phyloP scores from a whole-genome alignment of 2,113 vertebrate species.

The Oreotrochilus melanogaster region DNA sequence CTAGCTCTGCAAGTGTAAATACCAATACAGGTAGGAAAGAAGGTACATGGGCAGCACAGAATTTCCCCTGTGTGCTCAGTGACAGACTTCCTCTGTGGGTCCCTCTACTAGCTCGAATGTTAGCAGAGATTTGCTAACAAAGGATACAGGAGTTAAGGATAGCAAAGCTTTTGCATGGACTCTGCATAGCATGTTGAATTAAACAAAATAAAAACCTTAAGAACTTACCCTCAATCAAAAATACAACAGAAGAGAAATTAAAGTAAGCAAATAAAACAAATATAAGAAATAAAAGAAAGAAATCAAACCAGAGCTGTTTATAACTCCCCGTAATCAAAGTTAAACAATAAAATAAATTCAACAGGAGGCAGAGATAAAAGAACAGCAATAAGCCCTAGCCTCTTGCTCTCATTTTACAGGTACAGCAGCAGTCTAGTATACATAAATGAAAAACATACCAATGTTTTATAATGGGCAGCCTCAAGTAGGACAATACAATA shows the following conservation, averaged over 20 bases:
- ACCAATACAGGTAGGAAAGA: background rate
- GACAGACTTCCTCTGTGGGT: background rate
- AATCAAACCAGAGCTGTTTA: background rate
- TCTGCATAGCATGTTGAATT: background rate
- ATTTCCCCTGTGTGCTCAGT: background rate
- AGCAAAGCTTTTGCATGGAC: background rate
- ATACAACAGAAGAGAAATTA: background rate
- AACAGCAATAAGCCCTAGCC: background rate
- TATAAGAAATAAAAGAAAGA: background rate
- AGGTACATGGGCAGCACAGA: background rate
- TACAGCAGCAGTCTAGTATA: background rate
- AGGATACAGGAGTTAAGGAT: background rate
- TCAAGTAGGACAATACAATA: background rate
- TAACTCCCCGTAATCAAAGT: background rate
- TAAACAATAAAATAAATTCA: background rate
- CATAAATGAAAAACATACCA: background rate
- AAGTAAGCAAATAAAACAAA: background rate
- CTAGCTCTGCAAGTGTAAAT: background rate
- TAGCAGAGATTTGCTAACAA: background rate
- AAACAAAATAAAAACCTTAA: background rate
- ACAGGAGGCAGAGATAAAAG: background rate
- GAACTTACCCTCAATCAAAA: background rate
- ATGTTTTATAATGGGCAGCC: background rate
- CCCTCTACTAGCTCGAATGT: background rate
- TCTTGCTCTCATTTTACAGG: background rate